phyloP scores from a whole-genome alignment of 1,140 invertebrate species.

The Macrocentrus cingulum region DNA sequence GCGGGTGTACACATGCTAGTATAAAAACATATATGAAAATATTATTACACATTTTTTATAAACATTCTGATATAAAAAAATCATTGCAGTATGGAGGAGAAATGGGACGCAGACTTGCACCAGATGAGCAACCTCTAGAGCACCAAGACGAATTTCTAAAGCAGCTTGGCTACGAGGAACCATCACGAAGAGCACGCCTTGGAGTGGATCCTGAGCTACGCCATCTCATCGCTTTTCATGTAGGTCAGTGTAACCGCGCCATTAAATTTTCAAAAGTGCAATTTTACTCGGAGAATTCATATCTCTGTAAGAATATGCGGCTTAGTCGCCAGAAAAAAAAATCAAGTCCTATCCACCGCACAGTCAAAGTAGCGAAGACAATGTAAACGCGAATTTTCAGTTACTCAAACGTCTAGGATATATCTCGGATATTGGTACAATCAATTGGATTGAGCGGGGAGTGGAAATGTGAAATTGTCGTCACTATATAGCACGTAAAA shows the following conservation, averaged over 20 bases:
- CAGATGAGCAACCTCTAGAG: constrained; percentile 62
- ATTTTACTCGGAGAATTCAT: too few species aligned
- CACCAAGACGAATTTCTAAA: constrained; percentile 67
- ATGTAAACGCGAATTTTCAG: too few species aligned
- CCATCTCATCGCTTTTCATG: constrained; percentile 64
- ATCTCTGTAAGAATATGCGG: not conserved
- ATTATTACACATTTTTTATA: too few species aligned
- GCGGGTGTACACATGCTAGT: too few species aligned
- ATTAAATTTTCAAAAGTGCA: constrained; percentile 6
- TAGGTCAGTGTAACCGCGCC: constrained; percentile 47
- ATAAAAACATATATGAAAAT: too few species aligned
- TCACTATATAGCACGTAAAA: not conserved
- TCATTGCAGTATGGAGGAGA: constrained; percentile 61
- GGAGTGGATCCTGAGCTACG: constrained; percentile 68
- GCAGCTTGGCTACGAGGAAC: constrained; percentile 63
- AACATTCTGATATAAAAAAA: too few species aligned
- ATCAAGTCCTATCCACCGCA: too few species aligned
- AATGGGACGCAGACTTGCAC: constrained; percentile 59
- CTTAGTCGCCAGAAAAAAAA: not conserved
- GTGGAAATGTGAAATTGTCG: too few species aligned
- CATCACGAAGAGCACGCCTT: constrained; percentile 62
- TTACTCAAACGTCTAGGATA: too few species aligned
- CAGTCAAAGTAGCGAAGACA: too few species aligned
- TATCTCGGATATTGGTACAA: too few species aligned
- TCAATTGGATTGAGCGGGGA: too few species aligned